Conservation (phyloP, 2,797 vertebrate genomes). For the Glossophaga mutica region DNA sequence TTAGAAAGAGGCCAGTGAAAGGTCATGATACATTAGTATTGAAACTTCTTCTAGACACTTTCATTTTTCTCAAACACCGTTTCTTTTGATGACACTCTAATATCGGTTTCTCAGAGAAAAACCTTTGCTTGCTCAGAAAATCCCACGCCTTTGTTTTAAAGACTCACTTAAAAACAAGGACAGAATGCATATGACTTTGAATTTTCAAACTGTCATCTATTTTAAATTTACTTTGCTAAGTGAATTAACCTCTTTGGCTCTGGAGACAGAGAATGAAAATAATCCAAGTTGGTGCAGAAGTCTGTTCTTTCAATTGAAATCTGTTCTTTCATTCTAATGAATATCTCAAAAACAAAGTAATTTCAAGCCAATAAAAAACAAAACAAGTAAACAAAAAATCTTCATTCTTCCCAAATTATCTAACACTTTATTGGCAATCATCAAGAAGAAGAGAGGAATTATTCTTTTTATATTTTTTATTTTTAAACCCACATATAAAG, state of each 20-base stretch:
- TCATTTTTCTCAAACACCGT: background rate
- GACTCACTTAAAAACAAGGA: background rate
- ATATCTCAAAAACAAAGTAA: background rate
- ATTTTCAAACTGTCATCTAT: background rate
- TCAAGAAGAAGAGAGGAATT: background rate
- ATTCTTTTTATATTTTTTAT: background rate
- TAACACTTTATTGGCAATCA: background rate
- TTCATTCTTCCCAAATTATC: background rate
- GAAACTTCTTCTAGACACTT: background rate
- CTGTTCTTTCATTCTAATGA: background rate
- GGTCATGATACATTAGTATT: background rate
- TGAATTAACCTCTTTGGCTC: background rate
- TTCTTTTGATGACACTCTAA: constrained; percentile 20
- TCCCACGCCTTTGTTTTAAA: constrained; percentile 13
- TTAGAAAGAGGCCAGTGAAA: constrained; percentile 15
- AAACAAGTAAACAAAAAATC: background rate
- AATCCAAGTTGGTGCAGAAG: background rate
- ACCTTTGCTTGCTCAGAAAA: background rate
- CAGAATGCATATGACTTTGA: background rate
- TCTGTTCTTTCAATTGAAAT: background rate
- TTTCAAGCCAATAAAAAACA: background rate
- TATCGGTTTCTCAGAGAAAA: background rate
- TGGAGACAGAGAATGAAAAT: background rate
- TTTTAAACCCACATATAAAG: background rate
- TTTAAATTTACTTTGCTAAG: background rate